A percentile compares a stretch with the other conserved stretches of the same genome.
phyloP scores from a whole-genome alignment of 2,888 invertebrate species.

The Zygogramma bicolorata region DNA sequence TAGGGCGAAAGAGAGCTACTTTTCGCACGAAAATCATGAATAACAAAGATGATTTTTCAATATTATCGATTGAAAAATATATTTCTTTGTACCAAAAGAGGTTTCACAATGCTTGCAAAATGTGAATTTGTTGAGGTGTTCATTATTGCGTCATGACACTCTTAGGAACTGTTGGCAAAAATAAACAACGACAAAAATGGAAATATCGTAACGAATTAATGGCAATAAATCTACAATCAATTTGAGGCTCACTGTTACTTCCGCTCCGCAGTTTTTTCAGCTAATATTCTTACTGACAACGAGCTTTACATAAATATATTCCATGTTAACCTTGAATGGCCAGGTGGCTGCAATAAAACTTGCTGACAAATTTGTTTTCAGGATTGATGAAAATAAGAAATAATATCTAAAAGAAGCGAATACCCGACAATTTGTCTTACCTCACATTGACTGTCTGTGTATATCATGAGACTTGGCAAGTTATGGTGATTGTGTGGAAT shows the following conservation, averaged over 20 bases:
- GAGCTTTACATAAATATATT: background rate
- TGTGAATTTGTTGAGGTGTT: no score
- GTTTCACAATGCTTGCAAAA: no score
- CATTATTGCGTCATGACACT: no score
- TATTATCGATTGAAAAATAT: no score
- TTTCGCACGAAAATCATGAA: no score
- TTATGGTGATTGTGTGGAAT: background rate
- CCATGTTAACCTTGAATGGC: background rate
- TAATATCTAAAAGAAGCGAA: background rate
- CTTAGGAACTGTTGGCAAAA: no score
- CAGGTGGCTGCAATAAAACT: background rate
- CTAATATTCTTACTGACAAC: background rate
- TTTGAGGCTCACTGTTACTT: background rate
- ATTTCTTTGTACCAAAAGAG: no score
- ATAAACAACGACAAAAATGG: background rate
- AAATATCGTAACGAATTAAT: background rate
- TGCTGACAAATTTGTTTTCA: conserved; percentile 1
- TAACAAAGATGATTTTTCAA: no score
- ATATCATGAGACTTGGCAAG: background rate
- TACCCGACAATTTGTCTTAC: background rate
- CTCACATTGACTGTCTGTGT: background rate
- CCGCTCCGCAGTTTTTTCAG: background rate
- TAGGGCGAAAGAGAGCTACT: no score
- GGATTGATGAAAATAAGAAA: background rate
- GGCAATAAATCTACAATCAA: background rate